These are phyloP conservation scores for Machimus atricapillus DNA, from an alignment of 2,888 invertebrate genomes.

Conservation along the genomic window DNA sequence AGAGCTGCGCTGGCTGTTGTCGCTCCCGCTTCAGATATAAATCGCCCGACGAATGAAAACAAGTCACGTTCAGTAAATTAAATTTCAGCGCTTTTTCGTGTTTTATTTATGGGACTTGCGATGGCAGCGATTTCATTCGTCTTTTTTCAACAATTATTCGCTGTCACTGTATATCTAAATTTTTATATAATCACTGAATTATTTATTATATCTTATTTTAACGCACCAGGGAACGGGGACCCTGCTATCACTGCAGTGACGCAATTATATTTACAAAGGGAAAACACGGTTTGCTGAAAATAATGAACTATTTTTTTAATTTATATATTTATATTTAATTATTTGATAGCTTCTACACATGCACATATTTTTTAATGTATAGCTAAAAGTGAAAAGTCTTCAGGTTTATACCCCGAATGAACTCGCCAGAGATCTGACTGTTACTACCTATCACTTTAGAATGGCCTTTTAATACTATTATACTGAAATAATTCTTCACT, in stretches of 20 bases:
- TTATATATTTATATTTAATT: no score
- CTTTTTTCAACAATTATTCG: constrained; percentile 21
- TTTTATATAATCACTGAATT: constrained; percentile 23
- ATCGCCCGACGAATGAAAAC: constrained; percentile 44
- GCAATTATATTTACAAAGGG: not conserved
- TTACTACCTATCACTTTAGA: no score
- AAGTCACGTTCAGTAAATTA: constrained; percentile 47
- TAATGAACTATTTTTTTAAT: no score
- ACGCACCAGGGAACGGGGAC: no score
- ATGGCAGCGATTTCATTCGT: constrained; percentile 22
- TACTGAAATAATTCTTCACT: no score
- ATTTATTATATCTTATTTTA: constrained; percentile 1
- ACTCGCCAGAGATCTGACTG: no score
- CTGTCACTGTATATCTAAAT: constrained; percentile 1
- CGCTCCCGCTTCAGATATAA: constrained; percentile 44
- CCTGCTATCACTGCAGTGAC: not conserved
- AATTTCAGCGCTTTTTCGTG: constrained; percentile 44
- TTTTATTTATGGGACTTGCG: constrained; percentile 46
- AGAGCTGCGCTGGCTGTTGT: constrained; percentile 6
- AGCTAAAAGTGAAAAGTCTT: no score
- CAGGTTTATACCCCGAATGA: no score
- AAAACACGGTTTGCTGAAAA: no score
- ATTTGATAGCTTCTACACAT: no score
- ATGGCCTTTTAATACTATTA: no score
- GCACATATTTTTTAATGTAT: no score